Conservation (phyloP, 1,140 invertebrate genomes). For the Microplitis demolitor region DNA sequence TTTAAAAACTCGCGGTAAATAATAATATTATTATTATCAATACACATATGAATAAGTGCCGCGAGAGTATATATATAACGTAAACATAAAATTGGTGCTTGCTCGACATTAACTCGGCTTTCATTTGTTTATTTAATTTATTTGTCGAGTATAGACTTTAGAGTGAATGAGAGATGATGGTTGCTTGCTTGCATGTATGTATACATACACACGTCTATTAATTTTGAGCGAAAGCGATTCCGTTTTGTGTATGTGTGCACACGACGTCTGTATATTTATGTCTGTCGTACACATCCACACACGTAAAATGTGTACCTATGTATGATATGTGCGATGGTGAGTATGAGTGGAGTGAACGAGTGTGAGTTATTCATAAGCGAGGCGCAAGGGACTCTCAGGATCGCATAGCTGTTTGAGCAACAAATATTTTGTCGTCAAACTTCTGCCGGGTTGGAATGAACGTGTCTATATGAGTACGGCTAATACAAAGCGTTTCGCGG, state of each 20-base stretch:
- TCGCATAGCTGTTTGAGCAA: conserved; percentile 60
- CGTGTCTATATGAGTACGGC: conserved; percentile 62
- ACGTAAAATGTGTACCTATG: not conserved
- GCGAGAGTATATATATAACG: too few relatives aligned
- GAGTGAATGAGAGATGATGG: not conserved
- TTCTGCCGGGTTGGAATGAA: conserved; percentile 56
- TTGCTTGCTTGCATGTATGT: too few relatives aligned
- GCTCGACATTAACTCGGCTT: too few relatives aligned
- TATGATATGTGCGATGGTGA: not conserved
- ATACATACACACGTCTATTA: not conserved
- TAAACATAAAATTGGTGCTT: too few relatives aligned
- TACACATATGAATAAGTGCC: too few relatives aligned
- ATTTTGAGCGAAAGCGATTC: conserved; percentile 11
- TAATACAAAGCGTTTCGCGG: conserved; percentile 61
- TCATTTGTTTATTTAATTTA: conserved; percentile 5
- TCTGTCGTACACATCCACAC: too few relatives aligned
- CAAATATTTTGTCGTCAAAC: conserved; percentile 64
- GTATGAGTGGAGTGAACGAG: not conserved
- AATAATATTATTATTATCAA: too few relatives aligned
- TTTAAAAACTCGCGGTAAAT: too few relatives aligned
- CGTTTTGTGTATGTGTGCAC: not conserved
- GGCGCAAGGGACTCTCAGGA: conserved; percentile 51
- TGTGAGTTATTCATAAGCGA: conserved; percentile 1
- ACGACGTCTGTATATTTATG: too few relatives aligned
- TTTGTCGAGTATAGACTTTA: not conserved